Conservation (phyloP, 2,797 vertebrate genomes). For the Gastrophryne carolinensis region DNA sequence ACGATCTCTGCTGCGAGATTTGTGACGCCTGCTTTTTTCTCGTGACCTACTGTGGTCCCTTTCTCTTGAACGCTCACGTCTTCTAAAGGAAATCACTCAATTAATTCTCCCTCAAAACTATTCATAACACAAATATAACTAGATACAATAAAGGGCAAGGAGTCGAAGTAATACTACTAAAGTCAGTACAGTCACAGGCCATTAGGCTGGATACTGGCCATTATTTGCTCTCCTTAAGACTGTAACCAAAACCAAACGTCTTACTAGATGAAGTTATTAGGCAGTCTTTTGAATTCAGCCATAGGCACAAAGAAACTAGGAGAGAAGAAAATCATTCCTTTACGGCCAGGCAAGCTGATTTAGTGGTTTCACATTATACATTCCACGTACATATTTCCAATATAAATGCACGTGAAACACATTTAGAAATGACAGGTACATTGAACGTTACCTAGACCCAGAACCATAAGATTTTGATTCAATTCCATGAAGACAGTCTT, state of each 20-base stretch:
- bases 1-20: constrained; percentile 95
- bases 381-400: neutral
- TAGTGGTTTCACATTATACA: neutral
- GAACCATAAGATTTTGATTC: constrained; percentile 98
- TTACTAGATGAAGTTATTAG: constrained; percentile 35
- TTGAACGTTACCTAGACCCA: constrained; percentile 84
- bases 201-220: constrained; percentile 7
- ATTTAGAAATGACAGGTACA: constrained; percentile 35
- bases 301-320: constrained; percentile 32
- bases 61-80: constrained; percentile 96
- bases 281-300: constrained; percentile 17
- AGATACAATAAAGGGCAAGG: neutral
- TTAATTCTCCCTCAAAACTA: constrained; percentile 62
- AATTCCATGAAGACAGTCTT: constrained; percentile 97
- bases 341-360: constrained; percentile 1
- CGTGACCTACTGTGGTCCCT: constrained; percentile 97
- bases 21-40: constrained; percentile 95
- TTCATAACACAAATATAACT: neutral
- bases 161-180: constrained; percentile 6
- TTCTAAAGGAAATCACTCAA: constrained; percentile 81
- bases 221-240: neutral
- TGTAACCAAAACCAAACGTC: constrained; percentile 10
- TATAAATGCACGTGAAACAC: neutral
- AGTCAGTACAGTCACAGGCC: constrained; percentile 22
- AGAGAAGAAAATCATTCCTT: constrained; percentile 40